Base-by-base conservation (phyloP, 1,140 invertebrate species). In the Drosophila insularis region DNA sequence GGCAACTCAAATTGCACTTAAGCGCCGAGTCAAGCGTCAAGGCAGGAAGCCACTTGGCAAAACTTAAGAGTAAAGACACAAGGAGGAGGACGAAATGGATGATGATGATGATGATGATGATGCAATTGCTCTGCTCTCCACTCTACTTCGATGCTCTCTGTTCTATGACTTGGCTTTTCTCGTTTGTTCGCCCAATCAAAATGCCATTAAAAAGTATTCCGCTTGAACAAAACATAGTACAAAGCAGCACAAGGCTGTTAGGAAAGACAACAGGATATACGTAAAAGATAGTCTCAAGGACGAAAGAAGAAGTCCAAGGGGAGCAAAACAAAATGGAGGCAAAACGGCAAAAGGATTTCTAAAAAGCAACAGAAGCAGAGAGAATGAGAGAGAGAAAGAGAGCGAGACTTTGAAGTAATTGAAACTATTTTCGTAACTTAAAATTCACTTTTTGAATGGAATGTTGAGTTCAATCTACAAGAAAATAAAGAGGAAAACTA, bases 181-280 rank as follows among this genome's bases (percentile, higher is more conserved):
- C 14, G 55, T 58, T 58, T 19, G 27, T 50, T 58, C 78, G 80
- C 84, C 86, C 89, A 90, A 90, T 90, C 89, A 90, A 90, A 90
- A 90, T 89, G 85, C 89, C 89, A 90, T 90, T 90, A 90, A 89
- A 90, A 89, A 90, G 85, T 89, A 90, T 90, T 90, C 74, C 84
- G 78, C 89, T 85, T 85, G 80, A 86, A 82, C 82, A 86, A 86
- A 86, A 87, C 84, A 17, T 17, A 89, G 75, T 82, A 86, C 82
- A 89, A 89, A 89, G 84, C 77, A 86, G 85, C 70, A 8, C 77
- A 78, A 86, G 87, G 66, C 71, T 72, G 68, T 72, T 78, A 74
- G 68, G 71, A 39, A 61, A 54, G 39, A 75, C 72, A 65, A 68
- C 58, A 63, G 43, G 43, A 50, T 50, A 50, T 17, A 50, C 43